Evolutionary conservation across 2,888 invertebrate species (phyloP).

Genomic region (Dysmachus trigonus): DNA sequence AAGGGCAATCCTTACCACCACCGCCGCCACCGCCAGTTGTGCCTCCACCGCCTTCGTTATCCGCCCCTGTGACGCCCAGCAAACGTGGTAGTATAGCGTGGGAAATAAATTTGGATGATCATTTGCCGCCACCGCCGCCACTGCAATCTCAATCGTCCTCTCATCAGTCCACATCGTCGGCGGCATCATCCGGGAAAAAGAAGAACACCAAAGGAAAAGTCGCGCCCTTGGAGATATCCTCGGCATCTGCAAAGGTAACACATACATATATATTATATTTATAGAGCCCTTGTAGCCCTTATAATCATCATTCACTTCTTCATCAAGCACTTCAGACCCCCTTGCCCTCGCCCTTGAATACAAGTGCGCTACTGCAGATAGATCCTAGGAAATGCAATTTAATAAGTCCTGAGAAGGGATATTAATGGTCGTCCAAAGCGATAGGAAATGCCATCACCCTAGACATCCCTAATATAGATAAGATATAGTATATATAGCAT

Average conservation of each 20-base stretch:
- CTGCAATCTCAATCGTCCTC: constrained; percentile 25
- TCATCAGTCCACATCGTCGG: constrained; percentile 29
- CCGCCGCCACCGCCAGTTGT: constrained; percentile 66
- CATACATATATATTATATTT: too few relatives aligned
- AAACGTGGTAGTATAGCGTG: constrained; percentile 86
- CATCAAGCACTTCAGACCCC: not conserved
- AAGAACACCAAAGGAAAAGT: constrained; percentile 47
- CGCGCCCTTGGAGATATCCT: constrained; percentile 32
- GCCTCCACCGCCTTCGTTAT: constrained; percentile 63
- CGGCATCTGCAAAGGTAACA: constrained; percentile 48
- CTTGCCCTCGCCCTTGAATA: not conserved
- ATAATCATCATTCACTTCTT: not conserved
- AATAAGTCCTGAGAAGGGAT: not conserved
- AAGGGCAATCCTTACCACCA: constrained; percentile 71
- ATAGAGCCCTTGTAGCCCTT: not conserved
- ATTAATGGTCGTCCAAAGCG: constrained; percentile 3
- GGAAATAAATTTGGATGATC: constrained; percentile 82
- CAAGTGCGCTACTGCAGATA: not conserved
- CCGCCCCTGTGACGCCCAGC: constrained; percentile 69
- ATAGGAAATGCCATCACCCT: not conserved
- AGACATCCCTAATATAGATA: not conserved
- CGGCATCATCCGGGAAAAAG: constrained; percentile 1
- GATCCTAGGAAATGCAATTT: constrained; percentile 9
- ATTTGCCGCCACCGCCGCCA: constrained; percentile 49
- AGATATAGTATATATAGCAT: not conserved